These are phyloP conservation scores for Tetanocera ferruginea DNA, from an alignment of 2,888 invertebrate genomes.

Conservation along the genomic window DNA sequence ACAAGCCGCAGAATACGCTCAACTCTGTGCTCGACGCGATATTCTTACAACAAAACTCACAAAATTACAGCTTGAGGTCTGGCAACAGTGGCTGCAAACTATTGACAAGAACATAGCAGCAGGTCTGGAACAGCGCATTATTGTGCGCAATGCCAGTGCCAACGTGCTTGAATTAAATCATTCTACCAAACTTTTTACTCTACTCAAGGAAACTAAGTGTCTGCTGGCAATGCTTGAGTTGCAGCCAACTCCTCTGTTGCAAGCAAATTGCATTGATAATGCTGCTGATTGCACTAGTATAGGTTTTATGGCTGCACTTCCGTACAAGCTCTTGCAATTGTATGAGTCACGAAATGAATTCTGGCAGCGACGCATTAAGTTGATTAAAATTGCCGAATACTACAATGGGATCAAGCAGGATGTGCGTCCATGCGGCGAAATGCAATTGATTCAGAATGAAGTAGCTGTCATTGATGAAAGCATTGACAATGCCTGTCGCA, in stretches of 20 bases:
- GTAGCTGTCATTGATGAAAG: slow-evolving; percentile 80
- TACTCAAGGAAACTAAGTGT: slow-evolving; percentile 87
- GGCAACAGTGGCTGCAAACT: slow-evolving; percentile 72
- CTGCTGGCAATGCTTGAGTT: slow-evolving; percentile 74
- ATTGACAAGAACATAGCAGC: slow-evolving; percentile 71
- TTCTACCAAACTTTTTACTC: slow-evolving; percentile 74
- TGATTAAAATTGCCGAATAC: slow-evolving; percentile 78
- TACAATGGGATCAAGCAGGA: slow-evolving; percentile 85
- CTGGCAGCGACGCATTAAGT: slow-evolving; percentile 66
- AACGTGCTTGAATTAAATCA: slow-evolving; percentile 57
- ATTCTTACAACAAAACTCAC: slow-evolving; percentile 67
- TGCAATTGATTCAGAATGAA: slow-evolving; percentile 82
- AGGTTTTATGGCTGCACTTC: slow-evolving; percentile 44
- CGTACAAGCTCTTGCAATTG: slow-evolving; percentile 55
- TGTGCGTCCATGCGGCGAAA: slow-evolving; percentile 80
- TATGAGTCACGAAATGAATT: slow-evolving; percentile 60
- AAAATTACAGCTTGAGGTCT: slow-evolving; percentile 71
- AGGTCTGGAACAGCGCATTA: slow-evolving; percentile 62
- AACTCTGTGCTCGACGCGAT: slow-evolving; percentile 58
- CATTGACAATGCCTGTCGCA: slow-evolving; percentile 77
- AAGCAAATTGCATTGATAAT: not conserved
- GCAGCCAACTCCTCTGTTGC: slow-evolving; percentile 34
- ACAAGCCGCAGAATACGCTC: slow-evolving; percentile 47
- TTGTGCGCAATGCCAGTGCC: slow-evolving; percentile 49
- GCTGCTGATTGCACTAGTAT: not conserved